phyloP scores from a whole-genome alignment of 2,888 invertebrate species.

The Neoascia interrupta region DNA sequence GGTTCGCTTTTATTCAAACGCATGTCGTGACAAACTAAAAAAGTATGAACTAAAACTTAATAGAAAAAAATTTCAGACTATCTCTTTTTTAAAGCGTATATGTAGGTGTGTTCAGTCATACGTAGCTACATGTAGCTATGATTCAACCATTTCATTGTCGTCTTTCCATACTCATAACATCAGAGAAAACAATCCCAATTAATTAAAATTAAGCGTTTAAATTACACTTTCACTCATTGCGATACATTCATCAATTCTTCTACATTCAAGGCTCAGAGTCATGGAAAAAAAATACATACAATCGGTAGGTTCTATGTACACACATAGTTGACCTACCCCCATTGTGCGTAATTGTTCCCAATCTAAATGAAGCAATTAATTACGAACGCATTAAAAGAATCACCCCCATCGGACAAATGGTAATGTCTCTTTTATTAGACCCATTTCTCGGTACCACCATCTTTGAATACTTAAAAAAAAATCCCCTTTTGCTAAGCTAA shows the following conservation, averaged over 20 bases:
- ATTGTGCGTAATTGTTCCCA: slow-evolving; percentile 58
- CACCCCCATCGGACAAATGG: slow-evolving; percentile 64
- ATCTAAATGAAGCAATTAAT: slow-evolving; percentile 69
- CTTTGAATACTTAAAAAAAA: slow-evolving; percentile 59
- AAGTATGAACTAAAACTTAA: no score
- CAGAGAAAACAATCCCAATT: slow-evolving; percentile 16
- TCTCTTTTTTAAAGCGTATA: no score
- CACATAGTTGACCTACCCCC: slow-evolving; percentile 42
- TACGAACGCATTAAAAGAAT: slow-evolving; percentile 56
- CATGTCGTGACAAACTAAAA: no score
- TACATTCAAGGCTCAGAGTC: neutral
- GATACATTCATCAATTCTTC: slow-evolving; percentile 15
- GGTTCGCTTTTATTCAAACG: no score
- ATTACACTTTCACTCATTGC: slow-evolving; percentile 15
- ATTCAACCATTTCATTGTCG: no score
- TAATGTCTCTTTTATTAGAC: slow-evolving; percentile 60
- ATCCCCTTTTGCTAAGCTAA: slow-evolving; percentile 9
- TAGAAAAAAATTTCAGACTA: no score
- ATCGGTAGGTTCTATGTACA: no score
- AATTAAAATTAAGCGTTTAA: slow-evolving; percentile 16
- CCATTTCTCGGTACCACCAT: slow-evolving; percentile 60
- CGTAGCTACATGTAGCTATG: no score
- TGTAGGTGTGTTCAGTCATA: no score
- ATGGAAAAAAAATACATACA: neutral
- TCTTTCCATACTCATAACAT: neutral